Evolutionary conservation across 2,797 vertebrate genomes (phyloP).

Genomic region (Cuniculus paca): DNA sequence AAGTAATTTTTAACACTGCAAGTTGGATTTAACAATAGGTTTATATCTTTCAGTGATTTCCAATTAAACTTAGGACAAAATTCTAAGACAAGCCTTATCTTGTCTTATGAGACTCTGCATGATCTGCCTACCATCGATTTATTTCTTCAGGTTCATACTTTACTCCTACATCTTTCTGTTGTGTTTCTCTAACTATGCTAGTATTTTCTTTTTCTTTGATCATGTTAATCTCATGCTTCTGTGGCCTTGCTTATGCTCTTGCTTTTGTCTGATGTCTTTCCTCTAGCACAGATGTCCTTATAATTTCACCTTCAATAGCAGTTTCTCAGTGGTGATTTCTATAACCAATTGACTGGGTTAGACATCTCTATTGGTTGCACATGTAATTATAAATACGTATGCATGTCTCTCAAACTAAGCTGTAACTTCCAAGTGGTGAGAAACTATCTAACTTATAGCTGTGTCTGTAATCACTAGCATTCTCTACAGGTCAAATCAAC

Average conservation of each 20-base stretch:
- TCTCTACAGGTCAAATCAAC: neutral
- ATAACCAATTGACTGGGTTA: neutral
- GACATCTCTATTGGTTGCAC: neutral
- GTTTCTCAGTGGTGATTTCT: neutral
- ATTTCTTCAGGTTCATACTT: neutral
- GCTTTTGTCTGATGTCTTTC: neutral
- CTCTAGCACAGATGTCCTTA: neutral
- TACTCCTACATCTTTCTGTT: neutral
- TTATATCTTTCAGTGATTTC: neutral
- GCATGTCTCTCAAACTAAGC: neutral
- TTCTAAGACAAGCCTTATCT: neutral
- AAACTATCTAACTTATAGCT: neutral
- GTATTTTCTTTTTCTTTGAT: neutral
- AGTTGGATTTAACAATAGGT: neutral
- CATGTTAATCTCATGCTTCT: neutral
- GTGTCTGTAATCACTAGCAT: neutral
- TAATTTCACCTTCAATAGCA: neutral
- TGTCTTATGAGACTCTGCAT: neutral
- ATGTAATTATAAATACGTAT: neutral
- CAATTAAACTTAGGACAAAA: neutral
- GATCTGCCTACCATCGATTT: neutral
- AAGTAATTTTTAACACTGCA: conserved; percentile 20
- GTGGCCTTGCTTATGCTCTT: neutral
- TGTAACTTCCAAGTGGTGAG: neutral
- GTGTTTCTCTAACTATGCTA: neutral